These are phyloP conservation scores for Esox lucius DNA, from an alignment of 2,797 vertebrate species.

Conservation along the genomic window DNA sequence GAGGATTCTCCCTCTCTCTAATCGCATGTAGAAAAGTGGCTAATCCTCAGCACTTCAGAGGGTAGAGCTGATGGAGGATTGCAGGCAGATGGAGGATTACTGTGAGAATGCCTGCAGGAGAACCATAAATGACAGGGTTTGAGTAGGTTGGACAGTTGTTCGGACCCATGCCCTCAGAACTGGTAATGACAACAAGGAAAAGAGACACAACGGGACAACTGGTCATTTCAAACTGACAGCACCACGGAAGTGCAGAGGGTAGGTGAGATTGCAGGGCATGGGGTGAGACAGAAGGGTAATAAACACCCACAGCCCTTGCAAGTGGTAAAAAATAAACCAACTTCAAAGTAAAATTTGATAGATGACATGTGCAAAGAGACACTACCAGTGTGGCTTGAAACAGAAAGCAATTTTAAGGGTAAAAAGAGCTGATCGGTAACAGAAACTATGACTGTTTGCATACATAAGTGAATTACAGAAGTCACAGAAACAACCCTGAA, in stretches of 20 bases:
- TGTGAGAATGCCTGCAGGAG: conserved; percentile 17
- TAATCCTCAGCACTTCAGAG: conserved; percentile 34
- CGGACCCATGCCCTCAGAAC: conserved; percentile 13
- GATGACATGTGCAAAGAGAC: conserved; percentile 9
- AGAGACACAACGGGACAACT: conserved; percentile 28
- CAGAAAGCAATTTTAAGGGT: conserved; percentile 40
- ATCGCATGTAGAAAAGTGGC: conserved; percentile 34
- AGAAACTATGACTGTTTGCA: conserved; percentile 38
- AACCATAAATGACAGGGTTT: conserved; percentile 7
- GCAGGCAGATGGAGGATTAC: conserved; percentile 17
- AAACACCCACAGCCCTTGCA: neutral
- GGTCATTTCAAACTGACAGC: neutral
- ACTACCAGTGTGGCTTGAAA: conserved; percentile 3
- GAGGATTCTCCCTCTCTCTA: conserved; percentile 40
- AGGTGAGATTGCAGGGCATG: neutral
- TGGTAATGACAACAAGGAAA: neutral
- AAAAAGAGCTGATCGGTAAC: conserved; percentile 29
- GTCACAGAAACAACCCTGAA: conserved; percentile 27
- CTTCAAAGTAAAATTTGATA: conserved; percentile 28
- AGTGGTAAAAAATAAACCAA: conserved; percentile 10
- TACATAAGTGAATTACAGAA: conserved; percentile 37
- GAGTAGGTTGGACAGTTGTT: conserved; percentile 1
- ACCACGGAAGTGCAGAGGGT: neutral
- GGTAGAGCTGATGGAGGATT: conserved; percentile 25
- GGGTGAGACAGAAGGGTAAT: conserved; percentile 4